Percentiles rank a stretch among this genome's conserved stretches.
These are phyloP conservation scores for Poecile montanus DNA, from an alignment of 2,797 vertebrate species.

Conservation along the genomic window DNA sequence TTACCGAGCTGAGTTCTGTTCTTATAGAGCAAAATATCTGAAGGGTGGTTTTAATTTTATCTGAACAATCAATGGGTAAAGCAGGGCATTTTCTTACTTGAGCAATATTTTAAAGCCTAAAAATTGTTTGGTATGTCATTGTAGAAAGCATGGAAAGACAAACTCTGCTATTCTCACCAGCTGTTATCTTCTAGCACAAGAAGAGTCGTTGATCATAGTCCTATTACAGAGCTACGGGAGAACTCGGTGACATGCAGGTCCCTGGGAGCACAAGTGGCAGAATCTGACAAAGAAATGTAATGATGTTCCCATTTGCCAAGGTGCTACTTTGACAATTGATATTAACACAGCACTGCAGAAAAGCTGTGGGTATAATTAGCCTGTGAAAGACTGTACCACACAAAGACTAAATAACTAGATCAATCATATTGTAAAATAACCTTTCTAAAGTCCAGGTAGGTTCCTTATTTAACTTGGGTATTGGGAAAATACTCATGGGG, in stretches of 20 bases:
- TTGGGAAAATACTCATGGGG: background rate
- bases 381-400: background rate
- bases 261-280: constrained; percentile 20
- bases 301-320: constrained; percentile 22
- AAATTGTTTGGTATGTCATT: background rate
- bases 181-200: background rate
- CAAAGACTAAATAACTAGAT: background rate
- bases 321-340: background rate
- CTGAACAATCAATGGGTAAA: background rate
- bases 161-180: background rate
- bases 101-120: background rate
- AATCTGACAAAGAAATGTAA: background rate
- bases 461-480: background rate
- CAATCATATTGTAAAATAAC: background rate
- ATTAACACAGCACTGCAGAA: background rate
- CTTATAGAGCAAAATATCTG: background rate
- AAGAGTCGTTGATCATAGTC: constrained; percentile 3
- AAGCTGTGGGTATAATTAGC: background rate
- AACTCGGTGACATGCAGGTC: background rate
- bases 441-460: background rate
- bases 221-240: background rate
- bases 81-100: background rate
- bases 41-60: background rate
- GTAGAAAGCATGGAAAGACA: background rate
- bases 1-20: background rate